phyloP scores from a whole-genome alignment of 2,113 vertebrate species.

The Spheniscus mendiculus region DNA sequence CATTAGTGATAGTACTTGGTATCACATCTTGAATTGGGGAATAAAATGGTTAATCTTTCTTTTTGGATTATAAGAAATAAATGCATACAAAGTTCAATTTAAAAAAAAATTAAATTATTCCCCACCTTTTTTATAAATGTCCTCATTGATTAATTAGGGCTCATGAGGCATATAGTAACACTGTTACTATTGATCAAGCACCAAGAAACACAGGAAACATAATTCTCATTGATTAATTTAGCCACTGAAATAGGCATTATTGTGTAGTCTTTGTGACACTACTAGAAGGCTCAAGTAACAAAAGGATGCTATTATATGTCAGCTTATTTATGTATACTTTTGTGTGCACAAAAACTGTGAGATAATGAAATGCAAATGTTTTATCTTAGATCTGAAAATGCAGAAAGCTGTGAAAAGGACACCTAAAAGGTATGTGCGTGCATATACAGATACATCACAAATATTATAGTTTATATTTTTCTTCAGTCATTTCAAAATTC shows the following conservation, averaged over 20 bases:
- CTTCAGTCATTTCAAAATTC: neutral
- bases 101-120: neutral
- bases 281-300: neutral
- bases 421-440: slow-evolving; percentile 61
- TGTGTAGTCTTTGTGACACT: neutral
- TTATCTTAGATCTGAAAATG: slow-evolving; percentile 54
- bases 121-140: neutral
- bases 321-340: neutral
- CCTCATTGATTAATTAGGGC: neutral
- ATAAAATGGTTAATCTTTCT: neutral
- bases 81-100: neutral
- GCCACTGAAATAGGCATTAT: neutral
- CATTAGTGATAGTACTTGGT: neutral
- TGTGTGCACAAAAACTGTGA: neutral
- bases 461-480: neutral
- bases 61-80: neutral
- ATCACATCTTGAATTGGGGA: neutral
- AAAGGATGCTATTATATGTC: neutral
- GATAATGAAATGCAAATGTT: neutral
- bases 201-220: neutral
- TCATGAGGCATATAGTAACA: neutral
- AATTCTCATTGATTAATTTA: neutral
- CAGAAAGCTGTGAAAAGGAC: neutral
- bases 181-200: neutral
- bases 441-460: neutral